Conservation (phyloP, 2,113 vertebrate species). For the Bombycilla garrulus region DNA sequence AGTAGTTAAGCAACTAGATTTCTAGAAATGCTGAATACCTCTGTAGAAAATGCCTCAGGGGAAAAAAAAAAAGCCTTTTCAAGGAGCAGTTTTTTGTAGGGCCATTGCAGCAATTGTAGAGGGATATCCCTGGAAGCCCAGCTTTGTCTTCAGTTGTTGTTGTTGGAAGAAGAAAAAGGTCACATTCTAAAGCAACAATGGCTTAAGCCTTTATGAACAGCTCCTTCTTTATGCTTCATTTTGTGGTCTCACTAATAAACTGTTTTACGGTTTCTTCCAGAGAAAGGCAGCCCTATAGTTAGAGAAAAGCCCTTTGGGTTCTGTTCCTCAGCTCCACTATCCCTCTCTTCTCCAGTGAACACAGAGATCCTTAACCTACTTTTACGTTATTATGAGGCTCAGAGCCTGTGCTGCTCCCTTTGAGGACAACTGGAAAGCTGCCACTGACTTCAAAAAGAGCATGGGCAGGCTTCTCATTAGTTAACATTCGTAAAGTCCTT, state of each 20-base stretch:
- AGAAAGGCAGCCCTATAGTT: not conserved
- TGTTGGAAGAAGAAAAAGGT: slow-evolving; percentile 10
- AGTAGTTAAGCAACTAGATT: not conserved
- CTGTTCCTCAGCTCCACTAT: not conserved
- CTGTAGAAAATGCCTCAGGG: not conserved
- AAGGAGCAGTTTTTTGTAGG: not conserved
- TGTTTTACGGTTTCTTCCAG: slow-evolving; percentile 8
- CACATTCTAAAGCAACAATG: not conserved
- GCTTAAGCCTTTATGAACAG: not conserved
- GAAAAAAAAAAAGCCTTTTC: not conserved
- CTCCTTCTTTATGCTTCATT: not conserved
- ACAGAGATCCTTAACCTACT: slow-evolving; percentile 62
- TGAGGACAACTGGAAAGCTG: slow-evolving; percentile 55
- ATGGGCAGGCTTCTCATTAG: not conserved
- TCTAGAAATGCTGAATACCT: not conserved
- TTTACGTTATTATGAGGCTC: not conserved
- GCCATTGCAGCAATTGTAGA: not conserved
- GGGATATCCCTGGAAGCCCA: not conserved
- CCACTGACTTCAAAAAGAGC: slow-evolving; percentile 56
- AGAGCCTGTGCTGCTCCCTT: slow-evolving; percentile 30
- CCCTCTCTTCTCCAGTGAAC: slow-evolving; percentile 1
- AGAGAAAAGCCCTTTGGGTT: slow-evolving; percentile 31
- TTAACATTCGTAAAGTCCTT: not conserved
- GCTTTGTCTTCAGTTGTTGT: not conserved
- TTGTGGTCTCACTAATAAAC: not conserved